Evolutionary conservation across 1,140 invertebrate species (phyloP).

Genomic region (Eumaeus atala): DNA sequence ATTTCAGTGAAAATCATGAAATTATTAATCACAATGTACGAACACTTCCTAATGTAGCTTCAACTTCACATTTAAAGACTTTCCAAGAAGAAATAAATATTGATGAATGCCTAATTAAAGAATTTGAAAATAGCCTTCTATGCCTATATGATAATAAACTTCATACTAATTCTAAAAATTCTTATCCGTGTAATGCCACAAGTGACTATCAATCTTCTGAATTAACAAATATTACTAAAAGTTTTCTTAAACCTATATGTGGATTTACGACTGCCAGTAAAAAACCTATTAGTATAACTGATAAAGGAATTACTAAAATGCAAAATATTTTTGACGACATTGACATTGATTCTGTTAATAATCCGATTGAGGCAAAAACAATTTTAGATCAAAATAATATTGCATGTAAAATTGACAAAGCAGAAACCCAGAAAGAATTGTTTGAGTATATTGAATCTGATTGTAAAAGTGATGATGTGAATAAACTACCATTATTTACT

Average conservation of each 20-base stretch:
- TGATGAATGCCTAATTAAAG: constrained; percentile 30
- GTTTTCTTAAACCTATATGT: constrained; percentile 15
- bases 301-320: constrained; percentile 32
- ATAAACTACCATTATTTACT: not conserved
- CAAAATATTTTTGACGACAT: constrained; percentile 34
- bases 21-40: not conserved
- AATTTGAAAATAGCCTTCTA: constrained; percentile 36
- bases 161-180: constrained; percentile 3
- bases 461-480: too few relatives aligned
- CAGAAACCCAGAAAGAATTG: too few relatives aligned
- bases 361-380: not conserved
- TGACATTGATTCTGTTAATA: too few relatives aligned
- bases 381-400: not conserved
- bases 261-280: constrained; percentile 31
- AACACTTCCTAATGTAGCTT: not conserved
- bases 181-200: too few relatives aligned
- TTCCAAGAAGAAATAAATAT: constrained; percentile 21
- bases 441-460: too few relatives aligned
- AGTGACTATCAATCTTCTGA: too few relatives aligned
- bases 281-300: constrained; percentile 38
- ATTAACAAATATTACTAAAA: too few relatives aligned
- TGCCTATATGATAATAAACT: constrained; percentile 13
- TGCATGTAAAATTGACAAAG: too few relatives aligned
- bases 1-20: not conserved
- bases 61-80: not conserved